phyloP scores from a whole-genome alignment of 2,113 vertebrate species.

The Mungos mungo region DNA sequence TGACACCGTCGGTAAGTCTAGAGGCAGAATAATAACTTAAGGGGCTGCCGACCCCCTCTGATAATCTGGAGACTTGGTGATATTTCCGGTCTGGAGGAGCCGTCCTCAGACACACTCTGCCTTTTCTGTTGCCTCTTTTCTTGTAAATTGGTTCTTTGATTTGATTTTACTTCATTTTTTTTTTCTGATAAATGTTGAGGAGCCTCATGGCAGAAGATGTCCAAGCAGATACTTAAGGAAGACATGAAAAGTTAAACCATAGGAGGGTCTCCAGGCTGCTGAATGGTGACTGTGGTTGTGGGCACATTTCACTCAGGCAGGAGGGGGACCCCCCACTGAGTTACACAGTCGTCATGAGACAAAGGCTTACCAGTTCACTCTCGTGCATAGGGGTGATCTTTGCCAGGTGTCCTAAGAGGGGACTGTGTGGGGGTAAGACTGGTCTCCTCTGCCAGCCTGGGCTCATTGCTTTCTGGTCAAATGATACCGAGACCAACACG shows the following conservation, averaged over 20 bases:
- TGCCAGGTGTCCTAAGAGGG: not conserved
- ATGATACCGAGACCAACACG: accelerated
- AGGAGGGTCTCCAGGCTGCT: not conserved
- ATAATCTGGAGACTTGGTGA: not conserved
- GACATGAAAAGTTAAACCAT: not conserved
- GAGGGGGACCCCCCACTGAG: not conserved
- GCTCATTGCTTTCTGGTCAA: not conserved
- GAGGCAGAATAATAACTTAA: not conserved
- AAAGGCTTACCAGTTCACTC: too few relatives aligned
- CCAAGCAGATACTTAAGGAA: not conserved
- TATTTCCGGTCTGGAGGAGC: not conserved
- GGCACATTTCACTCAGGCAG: accelerated
- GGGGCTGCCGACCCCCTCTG: not conserved
- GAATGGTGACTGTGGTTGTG: not conserved
- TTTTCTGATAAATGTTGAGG: not conserved
- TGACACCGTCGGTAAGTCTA: slow-evolving; percentile 97
- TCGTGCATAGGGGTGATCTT: accelerated
- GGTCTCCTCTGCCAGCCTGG: not conserved
- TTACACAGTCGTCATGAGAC: not conserved
- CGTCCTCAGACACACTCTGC: not conserved
- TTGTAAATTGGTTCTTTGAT: not conserved
- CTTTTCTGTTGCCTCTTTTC: not conserved
- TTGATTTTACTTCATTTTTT: not conserved
- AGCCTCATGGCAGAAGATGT: not conserved
- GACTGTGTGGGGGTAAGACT: too few relatives aligned